Percentiles rank a stretch among this genome's conserved stretches.
These are phyloP conservation scores for Sternarchorhynchus goeldii DNA, from an alignment of 2,797 vertebrate species.

Conservation along the genomic window DNA sequence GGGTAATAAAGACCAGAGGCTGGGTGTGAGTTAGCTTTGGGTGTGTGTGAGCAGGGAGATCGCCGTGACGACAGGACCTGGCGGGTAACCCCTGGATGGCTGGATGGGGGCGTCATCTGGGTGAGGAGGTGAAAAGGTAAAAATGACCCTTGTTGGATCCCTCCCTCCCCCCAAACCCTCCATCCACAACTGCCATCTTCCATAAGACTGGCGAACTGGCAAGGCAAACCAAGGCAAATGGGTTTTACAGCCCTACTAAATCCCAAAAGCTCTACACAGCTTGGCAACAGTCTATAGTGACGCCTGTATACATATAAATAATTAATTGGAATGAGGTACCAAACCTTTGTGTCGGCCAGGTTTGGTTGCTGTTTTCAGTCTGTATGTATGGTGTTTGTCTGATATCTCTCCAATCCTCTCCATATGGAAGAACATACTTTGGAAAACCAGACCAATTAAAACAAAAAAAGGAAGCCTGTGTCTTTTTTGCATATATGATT, in stretches of 20 bases:
- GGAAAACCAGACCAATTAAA: conserved; percentile 29
- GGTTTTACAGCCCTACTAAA: conserved; percentile 53
- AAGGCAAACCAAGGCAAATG: conserved; percentile 14
- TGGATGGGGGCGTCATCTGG: conserved; percentile 26
- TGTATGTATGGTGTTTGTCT: conserved; percentile 1
- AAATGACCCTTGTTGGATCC: conserved; percentile 50
- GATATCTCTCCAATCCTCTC: background rate
- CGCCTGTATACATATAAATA: conserved; percentile 44
- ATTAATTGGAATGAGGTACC: conserved; percentile 38
- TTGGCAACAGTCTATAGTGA: conserved; percentile 47
- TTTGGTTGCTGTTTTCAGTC: conserved; percentile 18
- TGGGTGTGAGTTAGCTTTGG: conserved; percentile 48
- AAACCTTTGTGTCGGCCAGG: conserved; percentile 22
- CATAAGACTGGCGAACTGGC: background rate
- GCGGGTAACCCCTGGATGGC: conserved; percentile 55
- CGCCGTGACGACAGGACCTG: conserved; percentile 58
- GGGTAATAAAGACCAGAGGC: conserved; percentile 60
- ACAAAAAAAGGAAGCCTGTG: background rate
- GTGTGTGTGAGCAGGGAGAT: conserved; percentile 50
- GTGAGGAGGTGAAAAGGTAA: conserved; percentile 55
- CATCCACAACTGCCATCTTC: background rate
- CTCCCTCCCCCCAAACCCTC: conserved; percentile 32
- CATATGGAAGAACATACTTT: conserved; percentile 32
- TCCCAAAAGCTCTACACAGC: conserved; percentile 38
- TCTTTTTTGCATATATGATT: background rate